Evolutionary conservation across 2,797 vertebrate species (phyloP).

Genomic region (Rhadinocentrus ornatus): DNA sequence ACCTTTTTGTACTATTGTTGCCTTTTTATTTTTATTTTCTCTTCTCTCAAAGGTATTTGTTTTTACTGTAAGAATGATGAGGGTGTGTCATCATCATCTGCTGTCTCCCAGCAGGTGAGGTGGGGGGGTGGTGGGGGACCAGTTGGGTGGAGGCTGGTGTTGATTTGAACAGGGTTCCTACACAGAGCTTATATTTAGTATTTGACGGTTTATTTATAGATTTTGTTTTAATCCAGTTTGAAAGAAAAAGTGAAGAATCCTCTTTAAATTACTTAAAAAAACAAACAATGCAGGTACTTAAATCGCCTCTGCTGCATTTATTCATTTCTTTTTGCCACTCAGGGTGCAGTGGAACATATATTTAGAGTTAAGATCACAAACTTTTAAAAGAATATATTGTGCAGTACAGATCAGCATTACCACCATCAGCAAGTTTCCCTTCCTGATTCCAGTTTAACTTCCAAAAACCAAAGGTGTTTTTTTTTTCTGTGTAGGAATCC

Average conservation of each 20-base stretch:
- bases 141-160: conserved; percentile 14
- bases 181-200: conserved; percentile 8
- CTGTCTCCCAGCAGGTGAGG: conserved; percentile 34
- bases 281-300: not conserved
- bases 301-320: not conserved
- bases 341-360: no score
- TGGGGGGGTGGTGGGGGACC: conserved; percentile 3
- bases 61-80: conserved; percentile 64
- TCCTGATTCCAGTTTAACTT: not conserved
- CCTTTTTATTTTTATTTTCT: conserved; percentile 62
- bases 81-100: conserved; percentile 38
- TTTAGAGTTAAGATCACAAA: no score
- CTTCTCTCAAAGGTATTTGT: conserved; percentile 48
- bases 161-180: conserved; percentile 41
- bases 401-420: no score
- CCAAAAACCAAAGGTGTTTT: conserved; percentile 26
- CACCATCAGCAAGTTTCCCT: not conserved
- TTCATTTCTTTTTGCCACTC: not conserved
- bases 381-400: no score
- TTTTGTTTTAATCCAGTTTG: not conserved
- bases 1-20: conserved; percentile 72
- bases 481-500: conserved; percentile 30
- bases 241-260: not conserved
- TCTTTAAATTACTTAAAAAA: not conserved
- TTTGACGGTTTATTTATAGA: no score